Percentiles rank a stretch among this genome's conserved stretches.
These are phyloP conservation scores for Ursus arctos DNA, from an alignment of 2,113 vertebrate species.

Conservation along the genomic window DNA sequence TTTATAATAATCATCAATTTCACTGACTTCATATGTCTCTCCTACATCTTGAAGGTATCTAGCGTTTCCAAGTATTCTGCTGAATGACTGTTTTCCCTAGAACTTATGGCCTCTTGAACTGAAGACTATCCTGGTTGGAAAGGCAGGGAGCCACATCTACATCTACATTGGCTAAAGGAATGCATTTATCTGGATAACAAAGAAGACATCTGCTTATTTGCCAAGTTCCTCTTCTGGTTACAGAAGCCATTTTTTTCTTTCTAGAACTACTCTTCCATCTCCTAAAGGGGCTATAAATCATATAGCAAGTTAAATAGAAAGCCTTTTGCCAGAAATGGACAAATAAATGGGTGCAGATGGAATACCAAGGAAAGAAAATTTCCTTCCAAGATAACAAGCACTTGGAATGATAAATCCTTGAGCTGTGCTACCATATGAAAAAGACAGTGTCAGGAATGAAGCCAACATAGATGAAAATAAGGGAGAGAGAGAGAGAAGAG, in stretches of 20 bases:
- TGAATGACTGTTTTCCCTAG: background rate
- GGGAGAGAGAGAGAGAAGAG: background rate
- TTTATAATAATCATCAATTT: conserved; percentile 53
- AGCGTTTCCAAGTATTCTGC: background rate
- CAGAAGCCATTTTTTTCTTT: background rate
- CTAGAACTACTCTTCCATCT: background rate
- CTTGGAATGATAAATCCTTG: background rate
- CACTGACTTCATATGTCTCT: conserved; percentile 38
- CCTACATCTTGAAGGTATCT: conserved; percentile 41
- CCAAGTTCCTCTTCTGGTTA: background rate
- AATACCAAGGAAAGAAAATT: background rate
- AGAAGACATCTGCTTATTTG: background rate
- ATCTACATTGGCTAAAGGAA: background rate
- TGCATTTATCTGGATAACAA: background rate
- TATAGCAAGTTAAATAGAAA: background rate
- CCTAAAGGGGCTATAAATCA: background rate
- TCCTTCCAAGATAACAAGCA: background rate
- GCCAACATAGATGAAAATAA: background rate
- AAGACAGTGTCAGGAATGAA: background rate
- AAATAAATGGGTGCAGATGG: background rate
- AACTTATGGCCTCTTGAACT: background rate
- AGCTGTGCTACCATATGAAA: background rate
- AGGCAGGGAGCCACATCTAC: background rate
- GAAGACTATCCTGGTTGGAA: background rate
- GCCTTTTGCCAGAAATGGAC: background rate